Evolutionary conservation across 2,888 invertebrate genomes (phyloP).

Genomic region (Megalurothrips usitatus): DNA sequence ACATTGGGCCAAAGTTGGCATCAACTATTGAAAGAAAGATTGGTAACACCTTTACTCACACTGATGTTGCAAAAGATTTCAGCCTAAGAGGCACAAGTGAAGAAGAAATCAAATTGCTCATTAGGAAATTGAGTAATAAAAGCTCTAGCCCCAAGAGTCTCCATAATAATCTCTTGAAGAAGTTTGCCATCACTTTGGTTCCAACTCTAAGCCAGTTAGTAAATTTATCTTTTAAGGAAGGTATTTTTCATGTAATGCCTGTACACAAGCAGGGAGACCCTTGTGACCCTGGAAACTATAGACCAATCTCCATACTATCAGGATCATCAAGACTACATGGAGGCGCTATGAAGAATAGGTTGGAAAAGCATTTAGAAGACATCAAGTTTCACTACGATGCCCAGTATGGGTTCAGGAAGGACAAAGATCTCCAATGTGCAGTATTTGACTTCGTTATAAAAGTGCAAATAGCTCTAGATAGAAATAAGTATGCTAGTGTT

Average conservation of each 20-base stretch:
- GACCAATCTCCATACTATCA: no score
- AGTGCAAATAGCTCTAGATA: conserved; percentile 28
- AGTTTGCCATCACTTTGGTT: no score
- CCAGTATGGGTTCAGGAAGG: conserved; percentile 34
- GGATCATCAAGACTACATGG: conserved; percentile 31
- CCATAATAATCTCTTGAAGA: conserved; percentile 13
- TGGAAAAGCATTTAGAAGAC: conserved; percentile 28
- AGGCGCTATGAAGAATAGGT: conserved; percentile 29
- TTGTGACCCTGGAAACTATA: no score
- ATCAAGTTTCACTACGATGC: conserved; percentile 28
- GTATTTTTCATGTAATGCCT: conserved; percentile 22
- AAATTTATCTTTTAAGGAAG: no score
- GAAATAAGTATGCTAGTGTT: conserved; percentile 21
- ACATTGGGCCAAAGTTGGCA: no score
- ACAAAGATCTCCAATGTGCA: conserved; percentile 31
- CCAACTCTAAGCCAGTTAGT: no score
- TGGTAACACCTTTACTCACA: no score
- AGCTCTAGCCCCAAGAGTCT: conserved; percentile 23
- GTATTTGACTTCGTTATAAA: conserved; percentile 28
- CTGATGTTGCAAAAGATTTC: neutral
- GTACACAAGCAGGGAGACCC: conserved; percentile 31
- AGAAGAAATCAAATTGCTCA: conserved; percentile 22
- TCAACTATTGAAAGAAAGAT: no score
- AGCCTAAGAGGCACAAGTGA: conserved; percentile 25
- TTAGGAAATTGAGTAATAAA: conserved; percentile 27